Evolutionary conservation across 2,797 vertebrate genomes (phyloP), one percentile per base, ranked within the genome.

Genomic region (Gila robusta): DNA sequence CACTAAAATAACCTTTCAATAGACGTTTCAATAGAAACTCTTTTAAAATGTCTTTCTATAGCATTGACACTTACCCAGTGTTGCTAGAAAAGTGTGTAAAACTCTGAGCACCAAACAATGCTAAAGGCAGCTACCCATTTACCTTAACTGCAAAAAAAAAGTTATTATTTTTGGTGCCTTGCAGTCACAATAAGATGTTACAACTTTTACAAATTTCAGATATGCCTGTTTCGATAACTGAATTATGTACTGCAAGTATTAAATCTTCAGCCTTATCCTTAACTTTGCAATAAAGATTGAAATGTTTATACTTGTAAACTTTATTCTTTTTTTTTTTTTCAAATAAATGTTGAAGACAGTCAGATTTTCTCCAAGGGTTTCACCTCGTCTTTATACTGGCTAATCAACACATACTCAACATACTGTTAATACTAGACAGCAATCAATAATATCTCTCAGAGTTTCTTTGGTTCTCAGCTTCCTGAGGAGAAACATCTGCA

Each of bases 401-500:
- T 54, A 23, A 8, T 23, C 54, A 23, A 56, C 21, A 56, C 6
- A 23, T 5, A 67, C 62, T 64, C 26, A 64, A 66, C 1, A 35
- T 1, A 35, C 8, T 26, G 39, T 52, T 74, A 32, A 52, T 1
- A 11, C 4, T 28, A 32, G 26, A 26, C 72, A 19, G 26, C 8
- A 5, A 49, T 74, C 44, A 11, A 14, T 10, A 39, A 54, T 44
- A 16, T 39, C 21, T 56, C 23, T 54, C 21, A 56, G n/a, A 69
- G 67, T 8, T 35, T 54, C 16, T 14, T 87, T 87, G 52, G 73
- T 89, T 92, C 91, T 91, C 88, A 88, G 10, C 89, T 32, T 86
- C 85, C 87, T 89, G 92, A 92, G 85, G 89, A 91, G 91, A 91
- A 91, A 88, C 93, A 94, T 94, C 89, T 95, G 94, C 91, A 85